Conservation (phyloP, 2,888 invertebrate genomes). For the Rhamphomyia laevipes region DNA sequence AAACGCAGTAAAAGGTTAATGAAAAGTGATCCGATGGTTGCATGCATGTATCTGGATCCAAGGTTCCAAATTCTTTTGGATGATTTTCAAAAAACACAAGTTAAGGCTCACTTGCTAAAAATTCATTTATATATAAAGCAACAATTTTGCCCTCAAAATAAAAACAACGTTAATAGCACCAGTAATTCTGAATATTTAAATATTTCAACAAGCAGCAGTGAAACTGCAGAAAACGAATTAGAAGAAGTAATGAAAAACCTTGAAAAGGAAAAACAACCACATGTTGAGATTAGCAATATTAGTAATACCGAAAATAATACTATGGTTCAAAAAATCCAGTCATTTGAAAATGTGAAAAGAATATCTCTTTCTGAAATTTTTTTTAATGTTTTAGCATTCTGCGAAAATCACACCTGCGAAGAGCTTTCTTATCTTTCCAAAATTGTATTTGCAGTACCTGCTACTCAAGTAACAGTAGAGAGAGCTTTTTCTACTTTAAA, state of each 20-base stretch:
- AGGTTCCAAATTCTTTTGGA: slow-evolving; percentile 1
- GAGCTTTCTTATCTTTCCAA: too few species aligned
- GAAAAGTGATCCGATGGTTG: slow-evolving; percentile 1
- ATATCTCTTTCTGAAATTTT: too few species aligned
- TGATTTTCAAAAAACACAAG: slow-evolving; percentile 1
- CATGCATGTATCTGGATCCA: slow-evolving; percentile 2
- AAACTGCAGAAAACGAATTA: not conserved
- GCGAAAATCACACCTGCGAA: too few species aligned
- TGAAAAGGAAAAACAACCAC: not conserved
- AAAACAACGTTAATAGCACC: not conserved
- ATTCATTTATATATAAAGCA: not conserved
- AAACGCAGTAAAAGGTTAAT: not conserved
- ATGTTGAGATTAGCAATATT: too few species aligned
- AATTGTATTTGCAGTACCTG: not conserved
- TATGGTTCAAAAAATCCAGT: too few species aligned
- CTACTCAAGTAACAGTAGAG: not conserved
- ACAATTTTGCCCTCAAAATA: not conserved
- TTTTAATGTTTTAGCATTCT: too few species aligned
- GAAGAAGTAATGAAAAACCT: not conserved
- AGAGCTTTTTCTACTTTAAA: not conserved
- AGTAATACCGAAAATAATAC: too few species aligned
- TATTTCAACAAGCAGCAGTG: not conserved
- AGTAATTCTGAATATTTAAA: not conserved
- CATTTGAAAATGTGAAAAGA: too few species aligned
- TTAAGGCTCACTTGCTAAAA: not conserved